phyloP scores from a whole-genome alignment of 2,113 vertebrate genomes.

The Rhodinocichla rosea region DNA sequence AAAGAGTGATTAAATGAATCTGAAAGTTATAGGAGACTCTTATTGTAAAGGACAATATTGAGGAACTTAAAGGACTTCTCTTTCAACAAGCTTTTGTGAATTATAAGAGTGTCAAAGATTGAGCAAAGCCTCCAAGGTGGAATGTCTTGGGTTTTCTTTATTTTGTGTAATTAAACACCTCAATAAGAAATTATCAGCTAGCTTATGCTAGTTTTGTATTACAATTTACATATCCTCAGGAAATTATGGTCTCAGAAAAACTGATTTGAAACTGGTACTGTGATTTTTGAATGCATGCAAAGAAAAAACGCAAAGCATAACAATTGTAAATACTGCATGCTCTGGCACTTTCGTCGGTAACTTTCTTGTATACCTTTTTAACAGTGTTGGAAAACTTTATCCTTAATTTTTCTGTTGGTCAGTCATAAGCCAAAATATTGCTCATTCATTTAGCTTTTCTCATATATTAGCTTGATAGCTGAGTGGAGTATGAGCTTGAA shows the following conservation, averaged over 20 bases:
- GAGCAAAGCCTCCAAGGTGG: background rate
- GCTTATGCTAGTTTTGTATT: background rate
- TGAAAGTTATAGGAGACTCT: background rate
- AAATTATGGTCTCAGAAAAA: background rate
- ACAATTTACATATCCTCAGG: background rate
- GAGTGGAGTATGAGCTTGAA: background rate
- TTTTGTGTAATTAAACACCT: background rate
- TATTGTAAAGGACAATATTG: background rate
- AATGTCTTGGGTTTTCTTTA: background rate
- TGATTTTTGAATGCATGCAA: background rate
- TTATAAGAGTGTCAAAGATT: background rate
- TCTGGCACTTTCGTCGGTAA: background rate
- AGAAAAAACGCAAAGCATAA: background rate
- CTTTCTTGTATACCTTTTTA: background rate
- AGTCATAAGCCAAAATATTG: background rate
- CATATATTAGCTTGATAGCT: background rate
- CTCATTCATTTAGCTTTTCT: background rate
- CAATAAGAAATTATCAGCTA: background rate
- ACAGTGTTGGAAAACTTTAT: background rate
- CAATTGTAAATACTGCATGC: background rate
- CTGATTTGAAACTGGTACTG: background rate
- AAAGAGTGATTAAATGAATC: conserved; percentile 2
- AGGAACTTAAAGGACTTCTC: background rate
- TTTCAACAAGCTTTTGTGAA: background rate
- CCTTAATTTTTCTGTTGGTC: background rate